A percentile compares a stretch with the other conserved stretches of the same genome.
Evolutionary conservation across 2,797 vertebrate species (phyloP).

Genomic region (Brachymystax lenok): DNA sequence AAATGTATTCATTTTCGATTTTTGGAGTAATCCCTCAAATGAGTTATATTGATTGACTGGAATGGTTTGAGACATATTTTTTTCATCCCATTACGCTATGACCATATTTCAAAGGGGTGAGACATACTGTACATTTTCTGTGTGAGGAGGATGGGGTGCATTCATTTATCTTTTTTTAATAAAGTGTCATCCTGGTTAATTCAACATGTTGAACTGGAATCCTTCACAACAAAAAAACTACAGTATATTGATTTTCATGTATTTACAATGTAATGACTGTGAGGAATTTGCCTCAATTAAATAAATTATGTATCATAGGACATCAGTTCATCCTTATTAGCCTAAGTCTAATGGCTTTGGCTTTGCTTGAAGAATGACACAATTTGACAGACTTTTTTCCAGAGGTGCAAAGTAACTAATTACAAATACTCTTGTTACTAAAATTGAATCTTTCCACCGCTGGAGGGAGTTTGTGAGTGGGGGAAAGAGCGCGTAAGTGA

Average conservation of each 20-base stretch:
- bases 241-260: background rate
- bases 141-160: constrained; percentile 49
- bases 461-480: no score
- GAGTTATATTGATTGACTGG: constrained; percentile 45
- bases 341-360: background rate
- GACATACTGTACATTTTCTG: background rate
- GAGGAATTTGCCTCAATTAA: background rate
- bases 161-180: constrained; percentile 66
- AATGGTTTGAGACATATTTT: constrained; percentile 47
- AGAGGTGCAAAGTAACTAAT: no score
- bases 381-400: background rate
- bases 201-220: constrained; percentile 13
- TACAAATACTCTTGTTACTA: no score
- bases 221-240: background rate
- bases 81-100: background rate
- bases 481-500: no score
- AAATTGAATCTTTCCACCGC: no score
- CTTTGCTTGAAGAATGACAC: background rate
- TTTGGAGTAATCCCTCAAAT: constrained; percentile 40
- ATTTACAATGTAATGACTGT: background rate
- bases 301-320: background rate
- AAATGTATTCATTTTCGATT: constrained; percentile 30
- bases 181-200: constrained; percentile 70
- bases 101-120: background rate
- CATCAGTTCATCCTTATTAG: background rate